Base-by-base conservation (phyloP, 2,113 vertebrate species). In the Zingel zingel region DNA sequence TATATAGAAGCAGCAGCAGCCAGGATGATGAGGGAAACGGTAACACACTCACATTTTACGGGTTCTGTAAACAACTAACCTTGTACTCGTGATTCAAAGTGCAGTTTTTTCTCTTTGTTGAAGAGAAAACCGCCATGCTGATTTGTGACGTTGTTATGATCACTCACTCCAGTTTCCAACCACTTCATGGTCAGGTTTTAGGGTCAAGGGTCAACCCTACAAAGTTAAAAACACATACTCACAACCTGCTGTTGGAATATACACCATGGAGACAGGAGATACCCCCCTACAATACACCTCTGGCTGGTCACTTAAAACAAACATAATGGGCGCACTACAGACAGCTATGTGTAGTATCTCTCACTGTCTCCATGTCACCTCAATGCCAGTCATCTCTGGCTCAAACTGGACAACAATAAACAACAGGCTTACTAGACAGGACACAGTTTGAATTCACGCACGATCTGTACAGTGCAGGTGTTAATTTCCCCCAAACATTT, bases 301-400 rank as follows among this genome's bases (percentile, higher is more conserved):
- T 69, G 36, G 6, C 51, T 47, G 6, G 33, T 57, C 43, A 62
- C 79, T 78, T 14, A 50, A 74, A 88, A 85, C 85, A 92, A 87
- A 88, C 81, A 62, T 78, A 66, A 84, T 83, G 62, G 69, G 23
- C 15, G 7, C 43, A 61, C 36, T 75, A 25, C 39, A 91, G 71
- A 87, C 87, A 91, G 76, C 70, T 90, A 88, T 79, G 84, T 93
- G 90, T 51, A 87, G 80, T 87, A 91, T 92, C 91, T 91, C 90
- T 87, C 88, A 91, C 89, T 84, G 84, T 89, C 83, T 86, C 78
- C 6, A 18, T 90, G 89, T 85, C 93, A 91, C 91, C 86, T 88
- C 81, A 30, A 43, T 87, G 88, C 27, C 89, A 91, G 77, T 56
- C 65, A 84, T n/a, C 75, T 57, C 62, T 68, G 53, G 7, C 77